Percentiles rank a stretch among this genome's conserved stretches.
Conservation (phyloP, 2,797 vertebrate genomes). For the Linurgus olivaceus region DNA sequence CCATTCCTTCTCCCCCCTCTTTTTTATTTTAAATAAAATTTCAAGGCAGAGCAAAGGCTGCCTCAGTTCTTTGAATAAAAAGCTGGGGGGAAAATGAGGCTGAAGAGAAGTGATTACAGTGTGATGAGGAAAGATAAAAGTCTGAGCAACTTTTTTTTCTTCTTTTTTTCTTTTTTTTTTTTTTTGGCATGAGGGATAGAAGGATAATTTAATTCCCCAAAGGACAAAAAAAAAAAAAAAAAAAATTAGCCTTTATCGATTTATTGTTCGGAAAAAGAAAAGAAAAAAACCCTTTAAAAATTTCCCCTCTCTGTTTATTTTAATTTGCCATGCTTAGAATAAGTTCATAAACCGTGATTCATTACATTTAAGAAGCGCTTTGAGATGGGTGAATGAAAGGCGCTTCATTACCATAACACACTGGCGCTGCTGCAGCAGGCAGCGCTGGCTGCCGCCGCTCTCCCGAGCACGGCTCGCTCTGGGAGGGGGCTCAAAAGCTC, state of each 20-base stretch:
- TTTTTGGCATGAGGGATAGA: conserved; percentile 4
- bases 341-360: conserved; percentile 65
- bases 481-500: conserved; percentile 15
- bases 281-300: conserved; percentile 36
- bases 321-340: conserved; percentile 60
- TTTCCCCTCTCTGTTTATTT: conserved; percentile 59
- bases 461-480: not conserved
- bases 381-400: conserved; percentile 55
- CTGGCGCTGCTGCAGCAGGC: conserved; percentile 16
- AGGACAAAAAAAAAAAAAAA: conserved; percentile 22
- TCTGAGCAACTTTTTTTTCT: conserved; percentile 54
- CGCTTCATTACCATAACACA: conserved; percentile 56
- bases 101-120: conserved; percentile 73
- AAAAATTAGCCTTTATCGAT: conserved; percentile 54
- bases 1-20: not conserved
- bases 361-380: conserved; percentile 62
- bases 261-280: conserved; percentile 53
- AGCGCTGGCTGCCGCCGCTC: conserved; percentile 2
- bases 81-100: conserved; percentile 44
- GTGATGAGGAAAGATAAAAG: conserved; percentile 72
- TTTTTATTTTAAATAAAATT: conserved; percentile 70
- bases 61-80: conserved; percentile 68
- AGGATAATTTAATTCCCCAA: conserved; percentile 58
- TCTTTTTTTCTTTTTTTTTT: not conserved
- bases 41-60: conserved; percentile 70